Evolutionary conservation across 2,113 vertebrate genomes (phyloP), one percentile per base, ranked within the genome.

Genomic region (Puffinus mauretanicus): DNA sequence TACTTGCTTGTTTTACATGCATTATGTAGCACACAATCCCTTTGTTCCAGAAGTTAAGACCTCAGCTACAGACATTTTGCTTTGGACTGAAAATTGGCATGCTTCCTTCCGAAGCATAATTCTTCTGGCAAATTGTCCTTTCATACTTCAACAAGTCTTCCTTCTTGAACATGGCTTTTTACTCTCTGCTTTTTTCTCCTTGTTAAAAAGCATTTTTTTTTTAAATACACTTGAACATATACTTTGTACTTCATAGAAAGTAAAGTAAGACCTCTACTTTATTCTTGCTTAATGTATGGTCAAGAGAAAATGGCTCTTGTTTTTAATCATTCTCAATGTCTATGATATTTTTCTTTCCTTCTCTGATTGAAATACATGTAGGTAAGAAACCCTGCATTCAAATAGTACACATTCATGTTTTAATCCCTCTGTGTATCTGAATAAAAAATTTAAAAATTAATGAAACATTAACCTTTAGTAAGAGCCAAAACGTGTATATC

Each of bases 11-110:
- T 88, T 94, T 92, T 93, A 83, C 82, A 88, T 94, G 85, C 32
- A 73, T 82, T 95, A 44, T 75, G 55, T 64, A 80, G 67, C 82
- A 73, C 34, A 47, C 64, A 86, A 66, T 88, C 47, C 46, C 54
- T 93, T 93, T 93, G 76, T 95, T 94, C 65, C 80, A 83, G 72
- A 80, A 92, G 82, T 73, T 93, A 91, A 95, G 62, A 90, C 70
- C 58, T 90, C 78, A 80, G 78, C 52, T 52, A 77, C 40, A 95
- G 78, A 92, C 71, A 58, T 90, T 94, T 80, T 96, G 34, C 44
- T 91, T 86, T 69, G 58, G 71, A 90, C 58, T 86, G 83, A 93
- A 95, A 96, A 69, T 73, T 80, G 69, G 83, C 90, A 84, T 64
- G 12, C 52, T 82, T 97, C 73, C 60, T 88, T 86, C 69, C 87